Conservation (phyloP, 1,140 invertebrate genomes). For the Eurosta solidaginis region DNA sequence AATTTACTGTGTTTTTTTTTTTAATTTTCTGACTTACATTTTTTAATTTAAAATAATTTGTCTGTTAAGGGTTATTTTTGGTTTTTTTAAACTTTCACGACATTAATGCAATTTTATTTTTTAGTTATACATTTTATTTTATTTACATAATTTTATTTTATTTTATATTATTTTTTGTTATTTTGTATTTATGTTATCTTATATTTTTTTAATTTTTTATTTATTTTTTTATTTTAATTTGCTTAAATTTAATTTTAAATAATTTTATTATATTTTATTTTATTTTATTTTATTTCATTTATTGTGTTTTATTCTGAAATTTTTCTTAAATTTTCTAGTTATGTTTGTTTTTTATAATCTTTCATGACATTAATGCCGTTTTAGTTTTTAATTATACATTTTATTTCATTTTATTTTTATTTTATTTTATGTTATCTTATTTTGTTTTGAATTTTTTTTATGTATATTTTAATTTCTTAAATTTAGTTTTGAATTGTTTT, state of each 20-base stretch:
- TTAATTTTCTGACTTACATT: background rate
- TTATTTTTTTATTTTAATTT: background rate
- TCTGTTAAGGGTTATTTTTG: background rate
- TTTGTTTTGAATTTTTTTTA: background rate
- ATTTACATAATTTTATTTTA: background rate
- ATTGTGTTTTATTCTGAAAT: background rate
- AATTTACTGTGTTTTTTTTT: no score
- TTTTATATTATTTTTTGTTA: background rate
- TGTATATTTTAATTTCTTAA: background rate
- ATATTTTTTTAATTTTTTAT: background rate
- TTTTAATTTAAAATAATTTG: no score
- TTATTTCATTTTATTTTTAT: background rate
- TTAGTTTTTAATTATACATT: background rate
- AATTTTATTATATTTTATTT: constrained; percentile 11
- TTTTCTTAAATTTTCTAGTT: background rate
- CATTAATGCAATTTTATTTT: background rate
- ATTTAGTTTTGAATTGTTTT: background rate
- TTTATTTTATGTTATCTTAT: background rate
- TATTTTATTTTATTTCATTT: constrained; percentile 12
- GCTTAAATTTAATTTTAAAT: background rate
- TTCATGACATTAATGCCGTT: background rate
- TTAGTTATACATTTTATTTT: background rate
- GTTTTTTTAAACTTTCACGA: background rate
- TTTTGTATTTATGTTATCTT: background rate
- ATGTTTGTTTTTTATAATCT: background rate